These are phyloP conservation scores for Dendrolimus houi DNA, from an alignment of 2,888 invertebrate genomes.

Conservation along the genomic window DNA sequence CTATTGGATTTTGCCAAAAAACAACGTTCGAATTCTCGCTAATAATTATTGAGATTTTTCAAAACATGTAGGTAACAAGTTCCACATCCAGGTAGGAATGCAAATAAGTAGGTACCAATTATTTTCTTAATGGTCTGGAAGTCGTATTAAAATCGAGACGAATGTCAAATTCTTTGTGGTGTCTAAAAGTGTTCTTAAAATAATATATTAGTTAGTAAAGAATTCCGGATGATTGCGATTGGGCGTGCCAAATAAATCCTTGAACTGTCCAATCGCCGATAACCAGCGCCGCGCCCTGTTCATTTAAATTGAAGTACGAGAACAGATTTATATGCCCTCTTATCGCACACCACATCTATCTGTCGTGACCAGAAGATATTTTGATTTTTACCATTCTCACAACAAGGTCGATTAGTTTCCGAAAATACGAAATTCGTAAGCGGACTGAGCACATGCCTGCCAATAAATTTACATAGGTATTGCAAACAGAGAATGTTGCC, in stretches of 20 bases:
- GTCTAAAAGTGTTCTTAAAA: too few species aligned
- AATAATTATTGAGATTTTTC: too few species aligned
- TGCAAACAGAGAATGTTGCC: slow-evolving; percentile 30
- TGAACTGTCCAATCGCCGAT: slow-evolving; percentile 13
- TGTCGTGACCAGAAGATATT: background rate
- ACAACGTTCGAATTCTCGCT: too few species aligned
- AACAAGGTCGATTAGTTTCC: slow-evolving; percentile 2
- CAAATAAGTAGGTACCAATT: too few species aligned
- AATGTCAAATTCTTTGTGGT: too few species aligned
- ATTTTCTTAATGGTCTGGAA: too few species aligned
- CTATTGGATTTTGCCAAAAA: too few species aligned
- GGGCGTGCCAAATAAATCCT: background rate
- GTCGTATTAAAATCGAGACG: too few species aligned
- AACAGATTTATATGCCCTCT: background rate
- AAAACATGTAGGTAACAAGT: too few species aligned
- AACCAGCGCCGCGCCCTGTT: slow-evolving; percentile 9
- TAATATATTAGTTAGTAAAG: background rate
- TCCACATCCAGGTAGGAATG: too few species aligned
- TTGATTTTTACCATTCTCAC: background rate
- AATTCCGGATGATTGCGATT: background rate
- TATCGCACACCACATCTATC: background rate
- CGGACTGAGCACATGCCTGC: slow-evolving; percentile 6
- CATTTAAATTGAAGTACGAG: background rate
- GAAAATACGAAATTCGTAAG: background rate
- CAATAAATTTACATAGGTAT: slow-evolving; percentile 38